phyloP scores from a whole-genome alignment of 2,888 invertebrate species.

The Euplexia lucipara region DNA sequence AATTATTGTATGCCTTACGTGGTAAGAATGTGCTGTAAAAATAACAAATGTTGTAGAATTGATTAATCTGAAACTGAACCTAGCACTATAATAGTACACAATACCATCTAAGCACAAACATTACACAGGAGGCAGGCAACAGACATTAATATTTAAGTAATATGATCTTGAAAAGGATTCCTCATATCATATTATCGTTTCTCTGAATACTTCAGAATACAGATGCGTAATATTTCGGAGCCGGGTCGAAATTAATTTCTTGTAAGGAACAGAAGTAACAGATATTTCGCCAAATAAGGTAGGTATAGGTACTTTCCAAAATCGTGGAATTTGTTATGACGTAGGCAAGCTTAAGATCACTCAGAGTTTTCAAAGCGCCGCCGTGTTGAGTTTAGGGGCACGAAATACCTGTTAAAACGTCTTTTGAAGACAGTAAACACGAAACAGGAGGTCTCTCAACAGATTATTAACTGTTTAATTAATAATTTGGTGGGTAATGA shows the following conservation, averaged over 20 bases:
- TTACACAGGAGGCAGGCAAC: not conserved
- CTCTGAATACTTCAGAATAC: slow-evolving; percentile 13
- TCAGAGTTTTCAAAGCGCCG: slow-evolving; percentile 7
- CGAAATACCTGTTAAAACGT: not conserved
- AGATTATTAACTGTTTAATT: slow-evolving; percentile 18
- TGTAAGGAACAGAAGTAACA: slow-evolving; percentile 14
- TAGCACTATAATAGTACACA: not conserved
- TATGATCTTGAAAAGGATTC: not conserved
- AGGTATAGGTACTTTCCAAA: slow-evolving; percentile 28
- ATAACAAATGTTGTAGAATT: not conserved
- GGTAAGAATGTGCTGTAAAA: not conserved
- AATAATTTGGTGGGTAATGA: slow-evolving; percentile 31
- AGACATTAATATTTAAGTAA: not conserved
- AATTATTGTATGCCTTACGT: not conserved
- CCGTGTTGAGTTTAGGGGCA: not conserved
- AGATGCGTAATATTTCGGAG: slow-evolving; percentile 19
- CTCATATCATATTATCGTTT: slow-evolving; percentile 18
- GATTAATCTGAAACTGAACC: slow-evolving; percentile 2
- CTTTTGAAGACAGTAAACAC: slow-evolving; percentile 8
- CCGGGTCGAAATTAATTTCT: slow-evolving; percentile 29
- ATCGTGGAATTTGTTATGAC: slow-evolving; percentile 36
- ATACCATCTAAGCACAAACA: slow-evolving; percentile 2
- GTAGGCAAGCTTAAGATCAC: slow-evolving; percentile 19
- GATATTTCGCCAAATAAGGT: slow-evolving; percentile 30
- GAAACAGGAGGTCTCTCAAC: not conserved